Base-by-base conservation (phyloP, 1,140 invertebrate species). In the Listronotus bonariensis region DNA sequence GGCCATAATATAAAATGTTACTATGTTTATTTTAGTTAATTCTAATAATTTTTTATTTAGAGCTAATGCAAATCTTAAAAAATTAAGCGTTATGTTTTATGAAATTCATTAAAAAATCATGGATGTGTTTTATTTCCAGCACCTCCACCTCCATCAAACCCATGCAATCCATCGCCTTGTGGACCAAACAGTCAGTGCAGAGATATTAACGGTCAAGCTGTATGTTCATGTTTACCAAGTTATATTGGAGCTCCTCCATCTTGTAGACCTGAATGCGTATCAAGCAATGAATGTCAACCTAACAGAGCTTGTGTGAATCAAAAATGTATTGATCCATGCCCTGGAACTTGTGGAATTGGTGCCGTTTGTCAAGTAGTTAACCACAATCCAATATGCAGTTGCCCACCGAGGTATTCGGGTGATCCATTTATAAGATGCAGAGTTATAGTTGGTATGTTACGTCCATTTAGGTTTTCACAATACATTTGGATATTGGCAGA, bases 171-270 rank as follows among this genome's bases (percentile, higher is more conserved):
- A 2, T 87, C 87, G 41, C 89, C 90, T 7, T 95, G 92, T 77
- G 92, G 89, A 14, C 82, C 87, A 0, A 91, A 93, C 67, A 89
- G 89, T 71, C 85, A 88, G 73, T 94, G 92, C 74, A 79, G 85
- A 76, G 81, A 86, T 76, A 79, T 88, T 46, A 86, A 87, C 76
- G 83, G 81, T 67, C 86, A 88, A 78, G 87, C 89, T n/a, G 85
- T 89, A 12, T 93, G 91, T 67, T 87, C 88, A 43, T 92, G 90
- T 72, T 65, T 89, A 32, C 81, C 84, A 36, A 87, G 87, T 48
- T 91, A 88, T 70, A 80, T 88, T 32, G 90, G 91, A 52, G 85
- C 83, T 63, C 89, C 90, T 18, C 89, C 89, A 14, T 81, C 81
- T 41, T 90, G 88, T 74, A 80, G 85, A 76, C 88, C 88, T 8